Evolutionary conservation across 1,140 invertebrate species (phyloP).

Genomic region (Eupristina koningsbergeri): DNA sequence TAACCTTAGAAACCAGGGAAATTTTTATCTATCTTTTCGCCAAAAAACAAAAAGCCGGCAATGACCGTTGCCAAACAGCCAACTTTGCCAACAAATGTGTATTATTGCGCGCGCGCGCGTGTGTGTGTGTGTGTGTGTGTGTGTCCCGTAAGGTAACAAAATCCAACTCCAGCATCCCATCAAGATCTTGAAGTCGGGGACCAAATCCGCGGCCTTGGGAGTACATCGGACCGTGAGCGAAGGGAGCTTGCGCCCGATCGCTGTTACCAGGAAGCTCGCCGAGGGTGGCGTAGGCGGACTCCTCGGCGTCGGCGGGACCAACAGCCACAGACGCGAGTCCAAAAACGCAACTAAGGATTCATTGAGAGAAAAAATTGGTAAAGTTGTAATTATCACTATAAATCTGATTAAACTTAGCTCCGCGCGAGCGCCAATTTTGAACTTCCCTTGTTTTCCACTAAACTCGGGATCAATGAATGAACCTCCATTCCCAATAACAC

Average conservation of each 20-base stretch:
- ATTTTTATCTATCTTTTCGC: too few relatives aligned
- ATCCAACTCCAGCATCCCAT: slow-evolving; percentile 43
- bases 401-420: too few relatives aligned
- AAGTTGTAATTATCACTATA: slow-evolving; percentile 43
- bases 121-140: neutral
- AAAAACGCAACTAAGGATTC: slow-evolving; percentile 62
- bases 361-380: slow-evolving; percentile 60
- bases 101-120: slow-evolving; percentile 2
- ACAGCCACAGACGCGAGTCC: slow-evolving; percentile 48
- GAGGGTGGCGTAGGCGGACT: neutral
- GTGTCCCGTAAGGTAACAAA: slow-evolving; percentile 42
- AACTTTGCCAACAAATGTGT: neutral
- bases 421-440: too few relatives aligned
- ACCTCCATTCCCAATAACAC: too few relatives aligned
- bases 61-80: neutral
- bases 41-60: neutral
- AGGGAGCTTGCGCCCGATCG: slow-evolving; percentile 40
- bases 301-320: neutral
- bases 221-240: slow-evolving; percentile 43
- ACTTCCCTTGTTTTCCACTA: too few relatives aligned
- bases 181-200: slow-evolving; percentile 50
- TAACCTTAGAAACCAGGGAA: neutral
- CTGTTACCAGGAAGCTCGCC: slow-evolving; percentile 38
- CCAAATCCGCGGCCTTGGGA: neutral
- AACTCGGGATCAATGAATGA: too few relatives aligned